Evolutionary conservation across 2,888 invertebrate genomes (phyloP), one percentile per base, ranked within the genome.

Genomic region (Sicus ferrugineus): DNA sequence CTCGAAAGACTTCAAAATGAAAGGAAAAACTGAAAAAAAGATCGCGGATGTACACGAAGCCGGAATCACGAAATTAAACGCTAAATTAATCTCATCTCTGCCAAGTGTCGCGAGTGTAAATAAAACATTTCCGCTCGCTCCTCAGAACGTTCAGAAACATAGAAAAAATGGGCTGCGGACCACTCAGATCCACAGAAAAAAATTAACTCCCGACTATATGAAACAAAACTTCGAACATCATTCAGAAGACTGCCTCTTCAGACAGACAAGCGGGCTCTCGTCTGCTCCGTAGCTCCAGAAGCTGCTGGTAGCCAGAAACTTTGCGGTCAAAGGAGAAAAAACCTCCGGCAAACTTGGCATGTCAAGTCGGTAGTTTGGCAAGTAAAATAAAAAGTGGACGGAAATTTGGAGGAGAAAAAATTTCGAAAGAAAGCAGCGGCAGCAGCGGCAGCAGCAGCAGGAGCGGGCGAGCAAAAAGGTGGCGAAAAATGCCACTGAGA

Each of bases 381-480:
- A 61, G 61, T 34, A 61, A 61, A 61, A 42, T 42, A 16, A n/a
- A 42, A 26, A 56, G 26, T 26, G 11, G n/a, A 26, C n/a, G 48
- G 48, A 19, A 48, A 6, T n/a, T n/a, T 19, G n/a, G 42, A 42
- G n/a, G 42, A 9, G n/a, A 2, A 42, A 42, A 14, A 42, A 16
- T 14, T 16, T 1, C 42, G 42, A 42, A 42, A 9, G n/a, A 42
- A 9, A 42, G 11, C 16, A 78, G 78, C 78, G 78, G 76, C 78
- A 76, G 78, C 76, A 79, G 76, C 76, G 79, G 75, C 75, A 73
- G 73, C 77, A 73, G 31, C 46, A 21, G 58, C 38, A 26, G 58
- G 38, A 26, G 46, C 19, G 11, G 23, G 62, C 38, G 61, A 30
- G 61, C 61, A 34, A 67, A 21, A 67, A 26, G 21, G 21, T 46